A percentile compares a stretch with the other conserved stretches of the same genome.
Evolutionary conservation across 2,888 invertebrate genomes (phyloP).

Genomic region (Tricholauxania praeusta): DNA sequence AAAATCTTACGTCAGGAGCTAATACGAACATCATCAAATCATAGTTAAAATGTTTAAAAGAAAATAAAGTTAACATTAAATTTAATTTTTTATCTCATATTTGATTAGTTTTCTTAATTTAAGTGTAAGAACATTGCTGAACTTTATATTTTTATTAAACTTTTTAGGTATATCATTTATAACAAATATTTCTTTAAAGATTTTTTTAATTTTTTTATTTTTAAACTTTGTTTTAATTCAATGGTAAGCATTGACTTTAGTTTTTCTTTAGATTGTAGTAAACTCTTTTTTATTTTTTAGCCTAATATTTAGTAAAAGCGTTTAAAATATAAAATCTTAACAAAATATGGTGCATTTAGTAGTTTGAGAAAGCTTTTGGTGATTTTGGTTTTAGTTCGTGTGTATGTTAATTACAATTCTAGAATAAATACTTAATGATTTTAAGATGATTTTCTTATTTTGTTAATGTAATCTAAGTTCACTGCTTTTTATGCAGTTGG

Average conservation of each 20-base stretch:
- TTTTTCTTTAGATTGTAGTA: no score
- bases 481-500: conserved; percentile 1
- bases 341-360: conserved; percentile 10
- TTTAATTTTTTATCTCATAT: no score
- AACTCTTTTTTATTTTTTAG: no score
- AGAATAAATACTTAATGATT: background rate
- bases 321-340: conserved; percentile 9
- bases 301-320: conserved; percentile 6
- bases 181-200: background rate
- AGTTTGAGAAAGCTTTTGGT: conserved; percentile 13
- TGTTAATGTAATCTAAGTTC: conserved; percentile 6
- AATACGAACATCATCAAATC: no score
- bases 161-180: background rate
- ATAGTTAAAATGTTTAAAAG: no score
- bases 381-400: background rate
- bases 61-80: no score
- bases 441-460: background rate
- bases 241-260: background rate
- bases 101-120: no score
- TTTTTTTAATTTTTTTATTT: no score
- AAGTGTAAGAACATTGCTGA: no score
- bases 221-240: background rate
- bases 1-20: no score
- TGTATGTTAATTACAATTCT: conserved; percentile 3
- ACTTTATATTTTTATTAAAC: background rate